Base-by-base conservation (phyloP, 2,113 vertebrate species). In the Oreochromis aureus region DNA sequence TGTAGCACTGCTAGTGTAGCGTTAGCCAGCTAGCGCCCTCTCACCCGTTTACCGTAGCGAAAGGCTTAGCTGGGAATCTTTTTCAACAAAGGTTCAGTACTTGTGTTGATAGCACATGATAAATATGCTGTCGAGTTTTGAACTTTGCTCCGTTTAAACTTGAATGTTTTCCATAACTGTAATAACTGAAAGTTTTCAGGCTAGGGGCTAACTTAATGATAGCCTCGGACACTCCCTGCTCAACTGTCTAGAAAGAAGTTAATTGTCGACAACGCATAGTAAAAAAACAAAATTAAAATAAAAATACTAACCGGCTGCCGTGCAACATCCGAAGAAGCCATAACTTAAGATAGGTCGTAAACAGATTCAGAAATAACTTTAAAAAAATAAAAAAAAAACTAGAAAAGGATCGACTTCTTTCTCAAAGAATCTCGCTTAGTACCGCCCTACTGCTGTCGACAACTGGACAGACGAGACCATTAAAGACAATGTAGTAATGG, bases 251-350 rank as follows among this genome's bases (percentile, higher is more conserved):
- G 54, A 88, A 88, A 78, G 16, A 55, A 55, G 34, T 54, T 39
- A 80, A 16, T 59, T 83, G n/a, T 85, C 30, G 58, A 80, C 10
- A 78, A 78, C 13, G 63, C 15, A 86, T 76, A 18, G 36, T 34
- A 22, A 48, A 12, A 54, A 46, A 6, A 46, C 0, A 27, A n/a
- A 2, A 59, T 9, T 5, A 59, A 27, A 83, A 89, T 5, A 59
- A 27, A 83, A 89, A 86, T 73, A 93, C 96, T 24, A 63, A 96
- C 96, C 96, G 90, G 94, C 85, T 96, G 96, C 55, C 94, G 95
- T 81, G 94, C 93, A 76, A 97, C 95, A 78, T 96, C 96, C 10
- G 95, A 94, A 11, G 95, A 96, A 81, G 96, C 94, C 96, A 97
- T 97, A 3, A 10, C 85, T 89, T 73, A 48, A 61, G 9, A 36